A percentile compares a stretch with the other conserved stretches of the same genome.
These are phyloP conservation scores for Chiroxiphia lanceolata DNA, from an alignment of 2,797 vertebrate genomes.

Conservation along the genomic window DNA sequence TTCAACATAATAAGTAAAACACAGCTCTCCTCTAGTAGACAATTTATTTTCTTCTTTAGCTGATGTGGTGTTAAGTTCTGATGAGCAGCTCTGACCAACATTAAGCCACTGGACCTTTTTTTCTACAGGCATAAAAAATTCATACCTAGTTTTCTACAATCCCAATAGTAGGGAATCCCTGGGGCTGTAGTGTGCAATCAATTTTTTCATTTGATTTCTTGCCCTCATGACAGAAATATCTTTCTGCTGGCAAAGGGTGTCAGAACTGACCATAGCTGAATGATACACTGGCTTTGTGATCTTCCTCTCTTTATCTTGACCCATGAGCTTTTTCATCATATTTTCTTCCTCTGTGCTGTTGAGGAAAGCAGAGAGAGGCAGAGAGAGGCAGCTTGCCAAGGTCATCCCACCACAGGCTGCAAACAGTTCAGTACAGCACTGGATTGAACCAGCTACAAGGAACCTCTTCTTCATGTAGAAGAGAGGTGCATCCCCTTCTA, in stretches of 20 bases:
- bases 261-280: not conserved
- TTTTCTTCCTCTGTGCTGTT: not conserved
- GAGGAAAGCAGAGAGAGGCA: not conserved
- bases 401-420: not conserved
- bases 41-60: not conserved
- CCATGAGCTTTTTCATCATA: not conserved
- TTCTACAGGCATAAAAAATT: not conserved
- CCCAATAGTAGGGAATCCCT: not conserved
- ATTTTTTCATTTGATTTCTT: not conserved
- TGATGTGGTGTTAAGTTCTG: not conserved
- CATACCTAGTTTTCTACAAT: not conserved
- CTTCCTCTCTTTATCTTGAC: not conserved
- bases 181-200: not conserved
- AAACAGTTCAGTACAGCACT: not conserved
- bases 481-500: not conserved
- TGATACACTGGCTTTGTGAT: not conserved
- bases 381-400: not conserved
- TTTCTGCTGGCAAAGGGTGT: not conserved
- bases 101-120: not conserved
- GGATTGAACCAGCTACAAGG: not conserved
- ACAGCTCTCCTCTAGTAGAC: not conserved
- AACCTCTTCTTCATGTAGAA: not conserved
- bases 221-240: not conserved
- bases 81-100: not conserved
- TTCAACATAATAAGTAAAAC: not conserved